A percentile compares a stretch with the other conserved stretches of the same genome.
Conservation (phyloP, 2,797 vertebrate genomes). For the Rhynchonycteris naso region DNA sequence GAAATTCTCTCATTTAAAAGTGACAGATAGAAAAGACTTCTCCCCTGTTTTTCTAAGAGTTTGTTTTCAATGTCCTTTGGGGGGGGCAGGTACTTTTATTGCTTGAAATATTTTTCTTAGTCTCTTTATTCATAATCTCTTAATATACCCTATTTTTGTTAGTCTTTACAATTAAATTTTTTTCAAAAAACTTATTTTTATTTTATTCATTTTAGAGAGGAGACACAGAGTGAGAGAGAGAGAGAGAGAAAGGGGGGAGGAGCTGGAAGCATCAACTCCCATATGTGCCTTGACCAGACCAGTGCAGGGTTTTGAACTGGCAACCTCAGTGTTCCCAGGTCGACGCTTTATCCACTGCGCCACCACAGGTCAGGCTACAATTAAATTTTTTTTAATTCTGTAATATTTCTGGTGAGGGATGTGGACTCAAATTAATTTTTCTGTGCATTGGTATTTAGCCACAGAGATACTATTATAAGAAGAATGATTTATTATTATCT, state of each 20-base stretch:
- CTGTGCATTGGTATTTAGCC: background rate
- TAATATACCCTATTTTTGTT: background rate
- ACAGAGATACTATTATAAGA: background rate
- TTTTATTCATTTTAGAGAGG: no score
- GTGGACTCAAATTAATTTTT: conserved; percentile 4
- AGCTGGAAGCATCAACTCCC: no score
- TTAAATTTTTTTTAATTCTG: background rate
- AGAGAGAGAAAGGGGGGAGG: no score
- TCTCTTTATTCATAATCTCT: background rate
- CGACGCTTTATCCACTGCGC: no score
- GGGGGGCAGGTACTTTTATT: background rate
- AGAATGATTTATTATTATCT: background rate
- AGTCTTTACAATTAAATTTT: background rate
- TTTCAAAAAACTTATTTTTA: no score
- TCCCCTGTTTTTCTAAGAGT: background rate
- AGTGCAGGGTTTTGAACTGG: no score
- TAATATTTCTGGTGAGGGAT: background rate
- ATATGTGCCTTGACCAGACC: no score
- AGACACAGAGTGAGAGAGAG: no score
- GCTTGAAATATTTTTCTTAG: background rate
- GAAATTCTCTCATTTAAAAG: background rate
- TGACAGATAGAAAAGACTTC: background rate
- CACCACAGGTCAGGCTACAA: no score
- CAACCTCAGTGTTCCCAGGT: no score
- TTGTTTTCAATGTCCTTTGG: background rate